Evolutionary conservation across 2,888 invertebrate species (phyloP).

Genomic region (Cynaeus angustus): DNA sequence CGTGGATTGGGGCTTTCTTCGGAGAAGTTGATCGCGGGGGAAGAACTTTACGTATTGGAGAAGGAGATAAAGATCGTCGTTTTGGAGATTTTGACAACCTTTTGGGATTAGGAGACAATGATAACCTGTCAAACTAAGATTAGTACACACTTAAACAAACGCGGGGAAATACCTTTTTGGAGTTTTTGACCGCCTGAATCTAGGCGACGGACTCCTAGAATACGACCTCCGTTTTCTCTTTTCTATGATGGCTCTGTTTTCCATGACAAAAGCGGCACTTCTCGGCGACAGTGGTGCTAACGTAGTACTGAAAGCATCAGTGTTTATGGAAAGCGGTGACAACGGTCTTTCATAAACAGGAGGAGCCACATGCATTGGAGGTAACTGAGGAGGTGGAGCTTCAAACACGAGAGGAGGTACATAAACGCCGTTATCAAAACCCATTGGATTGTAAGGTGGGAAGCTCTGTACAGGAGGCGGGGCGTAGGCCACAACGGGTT

Average conservation of each 20-base stretch:
- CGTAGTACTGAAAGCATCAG: constrained; percentile 61
- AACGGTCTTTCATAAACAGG: constrained; percentile 61
- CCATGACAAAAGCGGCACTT: constrained; percentile 70
- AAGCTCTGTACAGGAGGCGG: constrained; percentile 22
- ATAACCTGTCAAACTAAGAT: constrained; percentile 57
- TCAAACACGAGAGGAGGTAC: constrained; percentile 36
- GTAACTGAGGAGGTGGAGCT: constrained; percentile 43
- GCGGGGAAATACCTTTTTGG: constrained; percentile 59
- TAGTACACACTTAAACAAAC: neutral
- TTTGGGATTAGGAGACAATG: constrained; percentile 55
- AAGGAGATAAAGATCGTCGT: constrained; percentile 53
- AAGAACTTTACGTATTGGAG: constrained; percentile 47
- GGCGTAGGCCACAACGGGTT: constrained; percentile 19
- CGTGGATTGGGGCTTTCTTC: constrained; percentile 39
- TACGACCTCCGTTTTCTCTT: constrained; percentile 69
- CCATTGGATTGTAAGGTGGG: constrained; percentile 7
- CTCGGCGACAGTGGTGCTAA: constrained; percentile 70
- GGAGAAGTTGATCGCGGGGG: constrained; percentile 34
- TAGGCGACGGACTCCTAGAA: constrained; percentile 69
- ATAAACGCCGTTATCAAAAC: constrained; percentile 24
- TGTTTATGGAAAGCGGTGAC: constrained; percentile 66
- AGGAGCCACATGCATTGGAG: constrained; percentile 49
- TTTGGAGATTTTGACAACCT: constrained; percentile 46
- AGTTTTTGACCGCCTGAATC: constrained; percentile 61
- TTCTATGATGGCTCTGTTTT: constrained; percentile 70